Percentiles rank a stretch among this genome's conserved stretches.
These are phyloP conservation scores for Crambe crambe DNA, from an alignment of 37 sponge, comb jelly and placozoan genomes.

Conservation along the genomic window DNA sequence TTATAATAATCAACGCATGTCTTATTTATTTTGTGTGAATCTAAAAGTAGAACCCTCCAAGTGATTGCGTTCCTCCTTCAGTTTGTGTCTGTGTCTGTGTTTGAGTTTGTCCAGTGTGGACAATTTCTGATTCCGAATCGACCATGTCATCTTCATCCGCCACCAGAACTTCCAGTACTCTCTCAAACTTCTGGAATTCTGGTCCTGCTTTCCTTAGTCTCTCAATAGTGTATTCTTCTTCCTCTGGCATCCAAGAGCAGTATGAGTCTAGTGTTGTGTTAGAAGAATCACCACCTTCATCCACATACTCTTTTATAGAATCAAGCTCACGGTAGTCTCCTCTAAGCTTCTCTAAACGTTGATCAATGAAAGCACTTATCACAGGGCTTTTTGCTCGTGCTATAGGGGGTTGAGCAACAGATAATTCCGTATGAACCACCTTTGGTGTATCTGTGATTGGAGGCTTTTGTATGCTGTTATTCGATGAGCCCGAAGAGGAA, in stretches of 20 bases:
- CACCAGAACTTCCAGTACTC: background rate
- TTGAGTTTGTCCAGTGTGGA: constrained; percentile 14
- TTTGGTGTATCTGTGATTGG: background rate
- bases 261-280: constrained; percentile 34
- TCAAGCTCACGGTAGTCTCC: constrained; percentile 25
- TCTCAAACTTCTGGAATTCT: constrained; percentile 13
- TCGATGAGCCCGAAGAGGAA: background rate
- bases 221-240: constrained; percentile 38
- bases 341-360: constrained; percentile 16
- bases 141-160: background rate
- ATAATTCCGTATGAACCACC: background rate
- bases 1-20: too few species aligned
- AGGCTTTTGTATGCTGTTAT: background rate
- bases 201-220: constrained; percentile 47
- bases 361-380: constrained; percentile 20
- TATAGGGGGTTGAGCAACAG: background rate
- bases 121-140: background rate
- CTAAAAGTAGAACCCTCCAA: background rate
- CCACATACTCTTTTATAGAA: constrained; percentile 23
- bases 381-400: constrained; percentile 35
- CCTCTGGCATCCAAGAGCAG: constrained; percentile 11
- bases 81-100: constrained; percentile 11
- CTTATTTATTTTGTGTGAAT: too few species aligned
- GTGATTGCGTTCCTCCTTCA: background rate
- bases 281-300: constrained; percentile 31